phyloP scores from a whole-genome alignment of 2,888 invertebrate genomes.

The Hemithea aestivaria region DNA sequence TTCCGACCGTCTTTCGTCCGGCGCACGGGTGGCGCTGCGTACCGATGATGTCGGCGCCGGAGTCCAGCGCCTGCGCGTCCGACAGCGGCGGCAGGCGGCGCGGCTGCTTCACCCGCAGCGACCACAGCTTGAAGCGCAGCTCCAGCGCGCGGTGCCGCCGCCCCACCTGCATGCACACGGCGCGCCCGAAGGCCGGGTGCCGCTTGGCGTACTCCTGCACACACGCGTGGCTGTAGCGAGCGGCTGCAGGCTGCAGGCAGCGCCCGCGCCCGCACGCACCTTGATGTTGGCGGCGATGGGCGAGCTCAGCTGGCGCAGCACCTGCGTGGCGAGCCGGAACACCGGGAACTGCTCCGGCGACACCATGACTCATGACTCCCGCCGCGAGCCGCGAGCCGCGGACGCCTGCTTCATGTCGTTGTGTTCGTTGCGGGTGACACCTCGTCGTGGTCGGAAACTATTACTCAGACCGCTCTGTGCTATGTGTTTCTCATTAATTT shows the following conservation, averaged over 20 bases:
- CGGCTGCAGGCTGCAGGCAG: background rate
- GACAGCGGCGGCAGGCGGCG: conserved; percentile 5
- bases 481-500: no score
- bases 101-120: conserved; percentile 34
- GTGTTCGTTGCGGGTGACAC: no score
- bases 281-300: conserved; percentile 43
- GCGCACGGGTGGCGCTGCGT: background rate
- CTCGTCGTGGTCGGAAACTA: no score
- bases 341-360: conserved; percentile 37
- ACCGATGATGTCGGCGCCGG: conserved; percentile 34
- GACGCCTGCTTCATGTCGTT: no score
- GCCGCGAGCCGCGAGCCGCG: background rate
- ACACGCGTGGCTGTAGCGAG: background rate
- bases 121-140: conserved; percentile 36
- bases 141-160: conserved; percentile 19
- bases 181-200: conserved; percentile 36
- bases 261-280: conserved; percentile 24
- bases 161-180: conserved; percentile 31
- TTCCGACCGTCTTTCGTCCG: no score
- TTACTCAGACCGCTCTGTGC: no score
- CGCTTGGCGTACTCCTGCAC: conserved; percentile 34
- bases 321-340: conserved; percentile 43
- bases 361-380: conserved; percentile 11
- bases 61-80: background rate
- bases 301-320: conserved; percentile 44